phyloP scores from a whole-genome alignment of 2,888 invertebrate species.

The Branchipolynoe longqiensis region DNA sequence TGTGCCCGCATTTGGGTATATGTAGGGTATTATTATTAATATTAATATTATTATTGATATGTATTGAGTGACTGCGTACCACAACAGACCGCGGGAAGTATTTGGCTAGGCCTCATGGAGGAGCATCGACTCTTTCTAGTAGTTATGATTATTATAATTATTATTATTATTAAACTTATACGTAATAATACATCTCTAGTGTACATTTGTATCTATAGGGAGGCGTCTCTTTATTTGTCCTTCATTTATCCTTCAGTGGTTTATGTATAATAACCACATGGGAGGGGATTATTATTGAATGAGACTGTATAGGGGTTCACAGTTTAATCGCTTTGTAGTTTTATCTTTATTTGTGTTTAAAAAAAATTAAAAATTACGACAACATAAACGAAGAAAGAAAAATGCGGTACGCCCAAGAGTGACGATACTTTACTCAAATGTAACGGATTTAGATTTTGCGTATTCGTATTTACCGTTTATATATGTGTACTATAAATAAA shows the following conservation, averaged over 20 bases:
- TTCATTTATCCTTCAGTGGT: conserved; percentile 12
- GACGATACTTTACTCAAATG: conserved; percentile 5
- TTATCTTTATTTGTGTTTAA: neutral
- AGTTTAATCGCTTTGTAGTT: neutral
- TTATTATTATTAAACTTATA: neutral
- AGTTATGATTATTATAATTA: neutral
- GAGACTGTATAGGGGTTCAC: neutral
- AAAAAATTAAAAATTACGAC: no score
- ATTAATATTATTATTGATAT: no score
- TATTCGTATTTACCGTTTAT: neutral
- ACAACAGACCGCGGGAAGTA: no score
- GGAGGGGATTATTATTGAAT: neutral
- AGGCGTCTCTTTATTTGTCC: neutral
- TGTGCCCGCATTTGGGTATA: no score
- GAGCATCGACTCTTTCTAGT: no score
- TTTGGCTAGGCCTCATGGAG: no score
- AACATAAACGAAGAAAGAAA: no score
- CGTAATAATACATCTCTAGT: no score
- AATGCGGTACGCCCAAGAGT: no score
- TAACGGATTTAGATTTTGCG: conserved; percentile 18
- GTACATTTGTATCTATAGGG: conserved; percentile 51
- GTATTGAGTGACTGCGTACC: no score
- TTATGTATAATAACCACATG: neutral
- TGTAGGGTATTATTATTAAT: no score
- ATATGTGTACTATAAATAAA: no score